Conservation (phyloP, 2,888 invertebrate species). For the Drosophila atripex region DNA sequence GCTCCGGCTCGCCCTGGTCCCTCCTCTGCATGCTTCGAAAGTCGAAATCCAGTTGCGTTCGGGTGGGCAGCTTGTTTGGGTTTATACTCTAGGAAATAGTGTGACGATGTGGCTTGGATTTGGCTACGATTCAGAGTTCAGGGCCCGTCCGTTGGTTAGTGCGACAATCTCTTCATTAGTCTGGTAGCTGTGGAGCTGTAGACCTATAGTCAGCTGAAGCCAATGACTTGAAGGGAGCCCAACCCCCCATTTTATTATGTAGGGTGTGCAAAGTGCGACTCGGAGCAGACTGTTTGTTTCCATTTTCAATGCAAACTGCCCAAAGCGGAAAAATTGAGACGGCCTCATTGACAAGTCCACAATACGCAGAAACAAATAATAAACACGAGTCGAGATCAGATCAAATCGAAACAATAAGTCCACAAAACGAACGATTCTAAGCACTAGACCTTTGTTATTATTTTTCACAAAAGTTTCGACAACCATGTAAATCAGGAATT, state of each 20-base stretch:
- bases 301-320: conserved; percentile 25
- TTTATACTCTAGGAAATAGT: neutral
- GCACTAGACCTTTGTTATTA: neutral
- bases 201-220: too few relatives aligned
- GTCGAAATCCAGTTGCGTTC: conserved; percentile 25
- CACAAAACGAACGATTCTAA: neutral
- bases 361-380: neutral
- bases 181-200: neutral
- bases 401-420: neutral
- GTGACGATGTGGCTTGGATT: too few relatives aligned
- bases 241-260: neutral
- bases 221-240: neutral
- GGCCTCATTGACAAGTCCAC: neutral
- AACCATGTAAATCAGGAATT: neutral
- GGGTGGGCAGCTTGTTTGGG: conserved; percentile 3
- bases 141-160: too few relatives aligned
- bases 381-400: neutral
- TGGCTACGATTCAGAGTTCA: too few relatives aligned
- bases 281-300: neutral
- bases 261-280: neutral
- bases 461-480: neutral
- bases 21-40: neutral
- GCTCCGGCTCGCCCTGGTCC: neutral
- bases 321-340: neutral
- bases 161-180: too few relatives aligned